Conservation (phyloP, 1,140 invertebrate genomes). For the Drosophila baimaii region DNA sequence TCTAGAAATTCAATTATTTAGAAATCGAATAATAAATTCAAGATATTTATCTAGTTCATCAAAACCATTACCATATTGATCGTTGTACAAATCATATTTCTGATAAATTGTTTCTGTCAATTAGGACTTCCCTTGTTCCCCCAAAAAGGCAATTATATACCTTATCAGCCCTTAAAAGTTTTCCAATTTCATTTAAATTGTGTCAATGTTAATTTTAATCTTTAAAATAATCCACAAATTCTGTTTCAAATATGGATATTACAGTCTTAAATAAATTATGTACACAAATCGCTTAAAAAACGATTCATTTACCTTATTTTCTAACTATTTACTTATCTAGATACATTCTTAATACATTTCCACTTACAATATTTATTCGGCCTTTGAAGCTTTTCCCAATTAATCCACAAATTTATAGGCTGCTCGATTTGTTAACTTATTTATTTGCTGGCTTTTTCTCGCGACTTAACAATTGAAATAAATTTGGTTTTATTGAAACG, state of each 20-base stretch:
- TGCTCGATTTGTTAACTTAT: conserved; percentile 29
- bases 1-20: background rate
- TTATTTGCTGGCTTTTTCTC: conserved; percentile 15
- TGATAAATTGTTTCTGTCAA: background rate
- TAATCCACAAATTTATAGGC: conserved; percentile 32
- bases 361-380: conserved; percentile 29
- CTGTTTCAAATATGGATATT: background rate
- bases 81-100: background rate
- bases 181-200: background rate
- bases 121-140: background rate
- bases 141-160: background rate
- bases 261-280: background rate
- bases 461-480: conserved; percentile 29
- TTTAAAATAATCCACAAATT: background rate
- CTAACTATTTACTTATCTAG: background rate
- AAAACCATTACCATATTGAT: too few relatives aligned
- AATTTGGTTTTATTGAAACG: conserved; percentile 45
- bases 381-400: conserved; percentile 8
- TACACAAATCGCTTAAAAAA: too few relatives aligned
- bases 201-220: background rate
- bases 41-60: too few relatives aligned
- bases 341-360: background rate
- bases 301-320: background rate
- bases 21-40: too few relatives aligned
- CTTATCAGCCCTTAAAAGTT: background rate